Conservation (phyloP, 2,888 invertebrate genomes). For the Pecten maximus region DNA sequence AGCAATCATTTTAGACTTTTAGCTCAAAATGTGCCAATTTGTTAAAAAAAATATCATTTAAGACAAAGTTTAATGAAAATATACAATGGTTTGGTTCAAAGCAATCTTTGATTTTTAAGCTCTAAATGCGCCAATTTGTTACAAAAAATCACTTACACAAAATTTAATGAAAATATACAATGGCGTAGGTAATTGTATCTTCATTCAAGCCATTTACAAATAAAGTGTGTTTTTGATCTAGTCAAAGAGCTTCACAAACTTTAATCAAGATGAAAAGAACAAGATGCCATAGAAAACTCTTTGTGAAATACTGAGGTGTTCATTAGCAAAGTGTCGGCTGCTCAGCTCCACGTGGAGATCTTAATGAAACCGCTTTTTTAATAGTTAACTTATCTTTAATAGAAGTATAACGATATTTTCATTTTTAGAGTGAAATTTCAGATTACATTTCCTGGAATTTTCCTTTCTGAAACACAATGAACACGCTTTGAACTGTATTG, state of each 20-base stretch:
- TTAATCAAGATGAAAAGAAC: not conserved
- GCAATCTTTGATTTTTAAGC: not conserved
- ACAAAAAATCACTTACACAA: not conserved
- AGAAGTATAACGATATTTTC: not conserved
- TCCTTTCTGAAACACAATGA: not conserved
- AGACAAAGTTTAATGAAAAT: not conserved
- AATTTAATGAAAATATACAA: not conserved
- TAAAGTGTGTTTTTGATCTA: not conserved
- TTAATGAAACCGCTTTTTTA: not conserved
- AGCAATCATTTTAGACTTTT: not conserved
- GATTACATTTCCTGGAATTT: not conserved
- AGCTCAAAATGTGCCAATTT: not conserved
- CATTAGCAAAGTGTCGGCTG: not conserved
- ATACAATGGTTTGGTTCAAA: not conserved
- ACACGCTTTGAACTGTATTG: not conserved
- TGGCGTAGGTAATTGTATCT: not conserved
- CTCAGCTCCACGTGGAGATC: not conserved
- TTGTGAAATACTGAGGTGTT: not conserved
- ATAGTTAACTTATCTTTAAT: not conserved
- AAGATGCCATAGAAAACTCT: not conserved
- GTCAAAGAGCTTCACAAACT: not conserved
- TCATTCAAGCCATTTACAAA: not conserved
- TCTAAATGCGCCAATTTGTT: not conserved
- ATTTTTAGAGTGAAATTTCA: not conserved
- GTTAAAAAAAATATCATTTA: not conserved